Conservation (phyloP, 2,888 invertebrate species). For the Eumacrocentrus americanus region DNA sequence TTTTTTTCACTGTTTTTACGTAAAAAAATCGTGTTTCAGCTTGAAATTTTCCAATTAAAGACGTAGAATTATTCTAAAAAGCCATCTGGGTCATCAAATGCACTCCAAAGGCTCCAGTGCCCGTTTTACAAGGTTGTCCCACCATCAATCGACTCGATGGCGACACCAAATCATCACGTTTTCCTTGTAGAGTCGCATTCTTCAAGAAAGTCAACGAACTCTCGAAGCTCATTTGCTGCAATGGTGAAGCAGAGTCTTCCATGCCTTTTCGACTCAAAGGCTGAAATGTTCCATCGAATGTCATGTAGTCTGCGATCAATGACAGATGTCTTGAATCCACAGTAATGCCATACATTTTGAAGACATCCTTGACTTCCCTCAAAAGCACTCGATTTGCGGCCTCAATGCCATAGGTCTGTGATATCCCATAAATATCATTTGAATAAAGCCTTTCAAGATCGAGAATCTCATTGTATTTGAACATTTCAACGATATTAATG, state of each 20-base stretch:
- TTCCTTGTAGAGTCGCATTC: constrained; percentile 75
- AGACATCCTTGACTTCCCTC: constrained; percentile 94
- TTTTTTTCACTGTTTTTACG: too few relatives aligned
- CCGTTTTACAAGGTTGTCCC: constrained; percentile 81
- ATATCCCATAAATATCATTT: constrained; percentile 93
- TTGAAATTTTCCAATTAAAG: neutral
- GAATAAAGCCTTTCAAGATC: constrained; percentile 85
- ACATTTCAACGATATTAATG: constrained; percentile 91
- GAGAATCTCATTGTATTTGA: constrained; percentile 77
- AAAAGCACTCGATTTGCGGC: constrained; percentile 91
- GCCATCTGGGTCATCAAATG: constrained; percentile 25
- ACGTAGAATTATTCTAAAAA: neutral
- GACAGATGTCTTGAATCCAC: constrained; percentile 94
- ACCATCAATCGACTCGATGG: constrained; percentile 88
- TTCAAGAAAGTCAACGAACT: constrained; percentile 86
- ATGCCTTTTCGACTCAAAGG: constrained; percentile 92
- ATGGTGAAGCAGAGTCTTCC: constrained; percentile 86
- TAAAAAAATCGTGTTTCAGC: too few relatives aligned
- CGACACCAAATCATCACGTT: constrained; percentile 76
- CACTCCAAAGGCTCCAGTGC: constrained; percentile 74
- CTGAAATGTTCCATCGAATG: constrained; percentile 86
- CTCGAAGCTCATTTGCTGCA: constrained; percentile 99
- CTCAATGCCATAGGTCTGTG: constrained; percentile 93
- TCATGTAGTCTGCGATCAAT: constrained; percentile 97
- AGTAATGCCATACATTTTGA: constrained; percentile 94